Base-by-base conservation (phyloP, 2,113 vertebrate genomes). In the Thalassoma bifasciatum region DNA sequence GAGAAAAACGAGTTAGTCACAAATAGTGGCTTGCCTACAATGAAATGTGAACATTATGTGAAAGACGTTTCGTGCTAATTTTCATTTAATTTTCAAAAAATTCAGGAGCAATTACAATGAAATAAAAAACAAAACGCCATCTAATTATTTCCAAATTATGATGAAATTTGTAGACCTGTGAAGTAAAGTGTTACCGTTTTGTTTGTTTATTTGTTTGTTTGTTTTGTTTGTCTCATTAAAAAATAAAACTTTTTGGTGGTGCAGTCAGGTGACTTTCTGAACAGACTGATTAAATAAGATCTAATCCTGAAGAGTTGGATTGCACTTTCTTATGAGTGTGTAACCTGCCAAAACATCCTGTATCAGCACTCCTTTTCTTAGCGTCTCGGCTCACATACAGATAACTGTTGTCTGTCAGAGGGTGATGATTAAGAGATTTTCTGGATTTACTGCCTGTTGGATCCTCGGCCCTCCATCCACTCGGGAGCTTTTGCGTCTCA, bases 351-450 rank as follows among this genome's bases (percentile, higher is more conserved):
- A 69, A 77, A 73, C 60, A 44, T 60, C 60, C 37, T 73, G 34
- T 61, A 79, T 76, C 58, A 80, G 49, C 42, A 44, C 38, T 84
- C 51, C 42, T 74, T 81, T 80, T 49, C 26, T 59, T 46, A 67
- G 37, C 59, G 56, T 50, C 62, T 72, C 30, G 24, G 58, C 52
- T 53, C 62, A 37, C 71, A 62, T 46, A 58, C 58, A 44, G 75
- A 60, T 57, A 66, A 53, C 52, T 58, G 26, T 76, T 10, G 13
- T 68, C 73, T 77, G 61, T 77, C 72, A 83, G 79, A 74, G 69
- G 59, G 70, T 82, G 13, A 75, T 85, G 70, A 90, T 91, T 91
- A 90, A 84, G 80, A 82, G 88, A 77, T 89, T 75, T 81, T 79
- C 42, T 49, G 66, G 78, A 75, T 90, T 90, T 79, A 79, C 65